A percentile compares a stretch with the other conserved stretches of the same genome.
phyloP scores from a whole-genome alignment of 2,888 invertebrate genomes.

The Perdita meconis region DNA sequence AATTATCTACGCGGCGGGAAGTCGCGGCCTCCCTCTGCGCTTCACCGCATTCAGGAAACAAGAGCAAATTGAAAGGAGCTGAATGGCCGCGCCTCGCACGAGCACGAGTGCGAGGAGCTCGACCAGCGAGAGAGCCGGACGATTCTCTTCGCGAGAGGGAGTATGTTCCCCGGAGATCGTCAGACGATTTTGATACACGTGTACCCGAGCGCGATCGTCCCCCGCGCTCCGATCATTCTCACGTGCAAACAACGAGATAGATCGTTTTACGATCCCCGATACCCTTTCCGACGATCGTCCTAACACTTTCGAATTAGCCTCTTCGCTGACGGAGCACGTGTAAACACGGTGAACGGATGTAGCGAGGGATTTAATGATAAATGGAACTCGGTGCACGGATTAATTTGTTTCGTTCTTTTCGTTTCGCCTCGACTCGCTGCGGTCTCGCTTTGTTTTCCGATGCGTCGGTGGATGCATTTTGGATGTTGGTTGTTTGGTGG shows the following conservation, averaged over 20 bases:
- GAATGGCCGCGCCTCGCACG: conserved; percentile 25
- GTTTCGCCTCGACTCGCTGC: not conserved
- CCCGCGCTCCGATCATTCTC: conserved; percentile 19
- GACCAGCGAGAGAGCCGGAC: no score
- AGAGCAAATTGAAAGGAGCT: conserved; percentile 71
- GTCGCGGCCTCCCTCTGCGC: conserved; percentile 81
- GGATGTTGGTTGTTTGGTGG: no score
- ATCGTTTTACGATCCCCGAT: conserved; percentile 36
- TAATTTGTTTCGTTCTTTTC: conserved; percentile 40
- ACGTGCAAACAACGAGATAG: conserved; percentile 18
- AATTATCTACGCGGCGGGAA: conserved; percentile 84
- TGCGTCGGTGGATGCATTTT: not conserved
- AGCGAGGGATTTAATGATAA: conserved; percentile 21
- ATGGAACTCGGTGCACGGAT: conserved; percentile 32
- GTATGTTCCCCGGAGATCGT: conserved; percentile 25
- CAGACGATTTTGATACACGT: conserved; percentile 58
- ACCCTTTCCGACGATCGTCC: conserved; percentile 21
- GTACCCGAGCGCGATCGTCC: conserved; percentile 37
- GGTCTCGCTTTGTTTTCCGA: not conserved
- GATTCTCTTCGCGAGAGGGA: conserved; percentile 11
- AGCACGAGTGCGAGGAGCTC: not conserved
- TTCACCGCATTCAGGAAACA: conserved; percentile 74
- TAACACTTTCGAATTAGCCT: conserved; percentile 46
- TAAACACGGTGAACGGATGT: conserved; percentile 43
- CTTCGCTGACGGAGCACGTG: conserved; percentile 31